Conservation (phyloP, 1,140 invertebrate genomes). For the Papilio machaon region DNA sequence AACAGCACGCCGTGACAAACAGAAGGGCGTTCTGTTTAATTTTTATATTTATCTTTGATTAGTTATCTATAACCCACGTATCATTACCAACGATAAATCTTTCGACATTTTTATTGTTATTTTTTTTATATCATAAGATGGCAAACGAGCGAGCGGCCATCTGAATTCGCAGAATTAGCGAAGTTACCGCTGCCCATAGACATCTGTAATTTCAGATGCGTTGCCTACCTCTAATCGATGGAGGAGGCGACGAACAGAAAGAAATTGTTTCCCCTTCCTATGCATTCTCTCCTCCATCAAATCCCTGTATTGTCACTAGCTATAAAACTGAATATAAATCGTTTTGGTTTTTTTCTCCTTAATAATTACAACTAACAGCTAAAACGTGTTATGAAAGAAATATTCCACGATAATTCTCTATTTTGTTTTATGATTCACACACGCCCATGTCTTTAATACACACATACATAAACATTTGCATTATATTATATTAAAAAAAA, state of each 20-base stretch:
- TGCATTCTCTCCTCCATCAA: too few species aligned
- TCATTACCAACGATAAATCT: neutral
- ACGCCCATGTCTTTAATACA: neutral
- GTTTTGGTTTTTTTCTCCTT: neutral
- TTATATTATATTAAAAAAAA: too few species aligned
- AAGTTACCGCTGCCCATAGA: too few species aligned
- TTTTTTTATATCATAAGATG: too few species aligned
- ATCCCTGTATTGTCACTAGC: neutral
- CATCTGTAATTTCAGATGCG: too few species aligned
- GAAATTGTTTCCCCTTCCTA: too few species aligned
- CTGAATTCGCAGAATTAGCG: too few species aligned
- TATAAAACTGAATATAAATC: neutral
- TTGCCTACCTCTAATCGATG: too few species aligned
- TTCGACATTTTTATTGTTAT: neutral
- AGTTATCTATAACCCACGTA: conserved; percentile 44
- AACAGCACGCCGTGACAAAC: neutral
- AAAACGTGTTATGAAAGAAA: neutral
- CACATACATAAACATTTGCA: neutral
- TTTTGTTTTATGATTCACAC: neutral
- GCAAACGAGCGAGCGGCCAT: too few species aligned
- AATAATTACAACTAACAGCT: neutral
- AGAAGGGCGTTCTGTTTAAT: neutral
- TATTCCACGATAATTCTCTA: neutral
- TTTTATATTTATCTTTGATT: conserved; percentile 44
- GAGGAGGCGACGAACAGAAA: too few species aligned